These are phyloP conservation scores for Drosophila leontia DNA, from an alignment of 1,140 invertebrate species.

Conservation along the genomic window DNA sequence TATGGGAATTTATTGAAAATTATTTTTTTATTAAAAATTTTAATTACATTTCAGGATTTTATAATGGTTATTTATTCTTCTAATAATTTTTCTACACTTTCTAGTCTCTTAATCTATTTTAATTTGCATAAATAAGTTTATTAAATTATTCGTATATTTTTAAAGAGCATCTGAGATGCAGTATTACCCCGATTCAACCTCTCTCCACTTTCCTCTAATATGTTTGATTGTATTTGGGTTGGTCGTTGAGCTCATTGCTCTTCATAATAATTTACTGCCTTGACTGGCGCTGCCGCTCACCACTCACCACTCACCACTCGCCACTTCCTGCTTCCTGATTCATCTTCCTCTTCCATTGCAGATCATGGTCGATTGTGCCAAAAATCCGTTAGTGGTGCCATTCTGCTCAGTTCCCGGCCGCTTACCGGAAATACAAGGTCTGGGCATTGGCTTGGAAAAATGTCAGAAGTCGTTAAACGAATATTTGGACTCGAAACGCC, in stretches of 20 bases:
- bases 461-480: constrained; percentile 96
- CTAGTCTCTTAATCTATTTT: neutral
- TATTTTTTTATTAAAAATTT: neutral
- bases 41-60: neutral
- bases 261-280: constrained; percentile 77
- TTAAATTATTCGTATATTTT: neutral
- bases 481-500: constrained; percentile 94
- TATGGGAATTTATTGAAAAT: neutral
- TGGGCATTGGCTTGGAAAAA: constrained; percentile 91
- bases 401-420: constrained; percentile 91
- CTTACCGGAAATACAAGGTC: constrained; percentile 89
- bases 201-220: constrained; percentile 28
- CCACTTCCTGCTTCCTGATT: constrained; percentile 12
- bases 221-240: constrained; percentile 59
- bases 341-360: constrained; percentile 78
- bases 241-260: constrained; percentile 65
- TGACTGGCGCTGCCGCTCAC: constrained; percentile 46
- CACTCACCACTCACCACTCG: neutral
- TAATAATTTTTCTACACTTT: neutral
- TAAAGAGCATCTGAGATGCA: constrained; percentile 11
- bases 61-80: neutral
- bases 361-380: constrained; percentile 93
- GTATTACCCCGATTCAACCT: neutral
- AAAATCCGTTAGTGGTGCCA: constrained; percentile 91
- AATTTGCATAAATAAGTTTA: neutral